These are phyloP conservation scores for Neoaliturus tenellus DNA, from an alignment of 2,888 invertebrate species.

Conservation along the genomic window DNA sequence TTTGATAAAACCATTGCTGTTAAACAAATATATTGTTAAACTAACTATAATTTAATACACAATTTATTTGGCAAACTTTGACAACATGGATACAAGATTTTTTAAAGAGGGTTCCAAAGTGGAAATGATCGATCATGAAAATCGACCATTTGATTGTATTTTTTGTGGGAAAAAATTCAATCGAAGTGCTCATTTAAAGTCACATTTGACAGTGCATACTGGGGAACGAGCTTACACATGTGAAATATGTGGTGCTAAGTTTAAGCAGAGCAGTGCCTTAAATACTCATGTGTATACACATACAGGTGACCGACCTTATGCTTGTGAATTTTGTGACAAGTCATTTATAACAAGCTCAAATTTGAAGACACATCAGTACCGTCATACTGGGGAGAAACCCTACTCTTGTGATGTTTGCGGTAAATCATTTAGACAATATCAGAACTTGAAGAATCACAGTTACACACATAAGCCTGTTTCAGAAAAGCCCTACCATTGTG, in stretches of 20 bases:
- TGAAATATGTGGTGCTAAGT: neutral
- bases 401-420: neutral
- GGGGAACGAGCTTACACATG: neutral
- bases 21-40: no score
- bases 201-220: neutral
- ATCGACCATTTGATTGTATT: neutral
- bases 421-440: neutral
- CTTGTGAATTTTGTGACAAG: neutral
- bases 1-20: no score
- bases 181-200: neutral
- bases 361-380: neutral
- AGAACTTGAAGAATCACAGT: neutral
- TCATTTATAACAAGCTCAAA: neutral
- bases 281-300: neutral
- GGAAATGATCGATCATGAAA: neutral
- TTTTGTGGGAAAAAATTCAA: neutral
- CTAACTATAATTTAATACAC: no score
- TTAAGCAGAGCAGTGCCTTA: neutral
- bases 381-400: neutral
- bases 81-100: neutral
- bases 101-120: neutral
- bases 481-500: neutral
- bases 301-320: neutral
- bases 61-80: no score
- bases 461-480: neutral